Evolutionary conservation across 1,140 invertebrate genomes (phyloP).

Genomic region (Temnothorax nylanderi): DNA sequence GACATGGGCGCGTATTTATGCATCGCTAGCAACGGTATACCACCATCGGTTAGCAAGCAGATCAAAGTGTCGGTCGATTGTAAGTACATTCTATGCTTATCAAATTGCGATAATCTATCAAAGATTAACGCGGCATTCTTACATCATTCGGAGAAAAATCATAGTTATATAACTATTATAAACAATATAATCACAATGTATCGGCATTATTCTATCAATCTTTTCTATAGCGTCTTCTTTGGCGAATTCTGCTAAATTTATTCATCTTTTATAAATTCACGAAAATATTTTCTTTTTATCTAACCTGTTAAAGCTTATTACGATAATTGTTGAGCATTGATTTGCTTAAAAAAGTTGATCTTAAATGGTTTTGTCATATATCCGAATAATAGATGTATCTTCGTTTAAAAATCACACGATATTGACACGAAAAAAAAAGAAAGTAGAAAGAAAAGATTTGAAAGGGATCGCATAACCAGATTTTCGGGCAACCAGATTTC

Average conservation of each 20-base stretch:
- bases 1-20: conserved; percentile 97
- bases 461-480: conserved; percentile 32
- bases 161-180: background rate
- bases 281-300: background rate
- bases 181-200: background rate
- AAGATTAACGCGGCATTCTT: background rate
- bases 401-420: background rate
- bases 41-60: conserved; percentile 94
- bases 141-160: background rate
- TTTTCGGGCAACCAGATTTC: conserved; percentile 52
- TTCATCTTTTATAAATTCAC: background rate
- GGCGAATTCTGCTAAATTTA: background rate
- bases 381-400: background rate
- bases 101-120: background rate
- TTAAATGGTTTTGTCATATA: background rate
- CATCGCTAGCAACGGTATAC: conserved; percentile 92
- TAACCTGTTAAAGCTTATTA: background rate
- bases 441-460: background rate
- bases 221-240: background rate
- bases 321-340: background rate
- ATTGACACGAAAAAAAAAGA: background rate
- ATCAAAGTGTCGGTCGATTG: conserved; percentile 97
- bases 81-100: conserved; percentile 87
- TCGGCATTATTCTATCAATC: background rate
- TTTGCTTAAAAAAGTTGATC: background rate